phyloP scores from a whole-genome alignment of 2,797 vertebrate species.

The Acanthurus lineatus region DNA sequence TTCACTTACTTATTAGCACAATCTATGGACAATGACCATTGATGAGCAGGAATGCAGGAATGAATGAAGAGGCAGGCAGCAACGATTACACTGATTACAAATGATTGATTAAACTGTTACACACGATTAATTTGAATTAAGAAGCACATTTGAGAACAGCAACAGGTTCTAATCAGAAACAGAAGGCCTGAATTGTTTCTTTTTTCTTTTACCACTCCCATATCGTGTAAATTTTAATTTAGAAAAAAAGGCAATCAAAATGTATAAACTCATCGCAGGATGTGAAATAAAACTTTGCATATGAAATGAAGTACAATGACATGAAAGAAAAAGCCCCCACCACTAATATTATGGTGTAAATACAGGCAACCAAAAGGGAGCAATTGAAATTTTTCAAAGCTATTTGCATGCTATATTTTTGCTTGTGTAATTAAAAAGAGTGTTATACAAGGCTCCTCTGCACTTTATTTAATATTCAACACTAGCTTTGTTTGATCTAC shows the following conservation, averaged over 20 bases:
- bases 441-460: too few species aligned
- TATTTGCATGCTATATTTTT: too few species aligned
- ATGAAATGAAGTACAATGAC: neutral
- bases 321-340: neutral
- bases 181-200: neutral
- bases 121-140: neutral
- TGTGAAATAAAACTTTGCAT: neutral
- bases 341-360: too few species aligned
- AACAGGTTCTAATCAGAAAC: neutral
- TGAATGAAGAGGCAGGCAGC: neutral
- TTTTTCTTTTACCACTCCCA: neutral
- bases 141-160: neutral
- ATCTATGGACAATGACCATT: neutral
- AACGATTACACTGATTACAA: neutral
- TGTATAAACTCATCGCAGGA: neutral
- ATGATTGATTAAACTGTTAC: too few species aligned
- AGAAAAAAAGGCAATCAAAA: slow-evolving; percentile 6
- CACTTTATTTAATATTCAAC: too few species aligned
- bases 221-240: neutral
- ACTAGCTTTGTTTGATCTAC: too few species aligned
- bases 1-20: neutral
- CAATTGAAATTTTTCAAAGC: too few species aligned
- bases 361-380: too few species aligned
- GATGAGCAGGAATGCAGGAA: neutral
- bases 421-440: too few species aligned